Evolutionary conservation across 1,140 invertebrate genomes (phyloP).

Genomic region (Atta texana): DNA sequence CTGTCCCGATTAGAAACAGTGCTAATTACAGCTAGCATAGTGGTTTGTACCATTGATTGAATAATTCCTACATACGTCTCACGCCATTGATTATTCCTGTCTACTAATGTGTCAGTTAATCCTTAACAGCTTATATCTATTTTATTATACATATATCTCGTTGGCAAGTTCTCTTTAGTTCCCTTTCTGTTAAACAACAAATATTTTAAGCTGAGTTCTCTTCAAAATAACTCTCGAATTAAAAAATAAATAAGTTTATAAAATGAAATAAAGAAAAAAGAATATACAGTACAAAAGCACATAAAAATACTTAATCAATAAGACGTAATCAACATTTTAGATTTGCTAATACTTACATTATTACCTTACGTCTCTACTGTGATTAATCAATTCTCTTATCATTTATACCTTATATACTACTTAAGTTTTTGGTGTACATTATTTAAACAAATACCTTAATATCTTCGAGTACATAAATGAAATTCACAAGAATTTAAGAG

Average conservation of each 20-base stretch:
- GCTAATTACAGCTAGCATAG: slow-evolving; percentile 52
- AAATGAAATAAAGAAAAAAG: background rate
- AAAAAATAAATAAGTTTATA: background rate
- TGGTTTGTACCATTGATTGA: slow-evolving; percentile 47
- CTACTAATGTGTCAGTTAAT: slow-evolving; percentile 20
- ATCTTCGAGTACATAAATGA: background rate
- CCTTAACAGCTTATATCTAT: background rate
- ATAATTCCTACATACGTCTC: slow-evolving; percentile 44
- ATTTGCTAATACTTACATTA: too few species aligned
- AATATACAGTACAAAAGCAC: background rate
- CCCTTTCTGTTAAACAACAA: background rate
- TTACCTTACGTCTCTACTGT: too few species aligned
- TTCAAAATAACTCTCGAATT: background rate
- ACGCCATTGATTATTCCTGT: slow-evolving; percentile 6
- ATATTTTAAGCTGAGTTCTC: background rate
- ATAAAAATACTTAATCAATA: background rate
- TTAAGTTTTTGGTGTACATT: too few species aligned
- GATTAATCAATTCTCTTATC: too few species aligned
- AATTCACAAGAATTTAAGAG: background rate
- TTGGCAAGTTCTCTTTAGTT: background rate
- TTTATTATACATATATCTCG: background rate
- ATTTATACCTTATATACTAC: too few species aligned
- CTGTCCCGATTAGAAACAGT: slow-evolving; percentile 59
- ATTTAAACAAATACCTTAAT: too few species aligned
- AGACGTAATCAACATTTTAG: too few species aligned